Conservation (phyloP, 1,140 invertebrate genomes). For the Yoshiicerus persimilis region DNA sequence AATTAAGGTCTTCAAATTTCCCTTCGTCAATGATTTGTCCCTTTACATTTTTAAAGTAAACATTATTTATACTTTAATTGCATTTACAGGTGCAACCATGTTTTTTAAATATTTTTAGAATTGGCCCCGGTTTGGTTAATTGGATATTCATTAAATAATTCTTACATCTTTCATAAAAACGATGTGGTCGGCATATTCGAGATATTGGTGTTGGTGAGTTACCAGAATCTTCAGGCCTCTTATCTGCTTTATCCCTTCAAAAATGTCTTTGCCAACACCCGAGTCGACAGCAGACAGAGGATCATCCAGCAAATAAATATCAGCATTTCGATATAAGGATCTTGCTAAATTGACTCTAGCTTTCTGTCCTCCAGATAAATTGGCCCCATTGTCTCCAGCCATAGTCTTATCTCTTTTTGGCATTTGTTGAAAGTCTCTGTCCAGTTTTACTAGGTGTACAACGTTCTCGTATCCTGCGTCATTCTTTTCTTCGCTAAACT, state of each 20-base stretch:
- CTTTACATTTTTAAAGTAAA: not conserved
- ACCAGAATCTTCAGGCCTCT: not conserved
- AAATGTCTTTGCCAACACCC: not conserved
- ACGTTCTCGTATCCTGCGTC: slow-evolving; percentile 53
- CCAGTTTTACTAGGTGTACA: slow-evolving; percentile 62
- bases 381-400: slow-evolving; percentile 79
- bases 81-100: not conserved
- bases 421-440: slow-evolving; percentile 71
- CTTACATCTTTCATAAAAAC: not conserved
- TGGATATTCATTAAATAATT: not conserved
- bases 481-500: slow-evolving; percentile 68
- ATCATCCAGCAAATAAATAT: slow-evolving; percentile 50
- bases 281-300: not conserved
- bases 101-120: no score
- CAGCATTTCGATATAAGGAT: slow-evolving; percentile 58
- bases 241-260: not conserved
- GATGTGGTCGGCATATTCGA: not conserved
- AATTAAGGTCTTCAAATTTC: not conserved
- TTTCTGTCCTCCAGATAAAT: slow-evolving; percentile 67
- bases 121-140: no score
- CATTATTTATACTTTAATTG: not conserved
- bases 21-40: not conserved
- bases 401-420: slow-evolving; percentile 79
- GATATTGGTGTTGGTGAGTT: not conserved
- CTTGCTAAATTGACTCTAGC: slow-evolving; percentile 56